Conservation (phyloP, 2,888 invertebrate species). For the Nomada lathburiana region DNA sequence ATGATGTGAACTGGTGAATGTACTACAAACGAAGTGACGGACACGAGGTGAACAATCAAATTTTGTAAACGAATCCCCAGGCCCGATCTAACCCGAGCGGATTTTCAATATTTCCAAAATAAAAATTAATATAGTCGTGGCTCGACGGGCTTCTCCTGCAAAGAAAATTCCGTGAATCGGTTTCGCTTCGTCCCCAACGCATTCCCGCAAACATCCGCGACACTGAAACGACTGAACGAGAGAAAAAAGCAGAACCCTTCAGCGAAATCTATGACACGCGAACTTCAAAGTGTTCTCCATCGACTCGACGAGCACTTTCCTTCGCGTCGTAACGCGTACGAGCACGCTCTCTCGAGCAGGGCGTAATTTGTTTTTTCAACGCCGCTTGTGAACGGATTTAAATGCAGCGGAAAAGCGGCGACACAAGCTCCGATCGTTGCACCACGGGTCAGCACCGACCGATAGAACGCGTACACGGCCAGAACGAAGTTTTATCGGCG, state of each 20-base stretch:
- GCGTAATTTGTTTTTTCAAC: slow-evolving; percentile 33
- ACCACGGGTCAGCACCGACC: slow-evolving; percentile 26
- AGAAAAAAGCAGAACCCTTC: not conserved
- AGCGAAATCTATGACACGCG: not conserved
- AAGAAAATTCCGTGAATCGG: too few species aligned
- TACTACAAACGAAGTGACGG: too few species aligned
- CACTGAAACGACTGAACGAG: not conserved
- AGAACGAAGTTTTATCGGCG: slow-evolving; percentile 48
- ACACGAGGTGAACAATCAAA: too few species aligned
- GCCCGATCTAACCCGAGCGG: too few species aligned
- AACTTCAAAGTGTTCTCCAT: not conserved
- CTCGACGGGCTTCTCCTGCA: too few species aligned
- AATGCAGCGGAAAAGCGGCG: slow-evolving; percentile 30
- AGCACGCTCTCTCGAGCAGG: not conserved
- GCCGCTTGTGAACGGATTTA: not conserved
- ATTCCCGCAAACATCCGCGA: too few species aligned
- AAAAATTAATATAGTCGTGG: too few species aligned
- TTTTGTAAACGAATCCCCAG: too few species aligned
- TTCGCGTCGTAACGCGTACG: slow-evolving; percentile 8
- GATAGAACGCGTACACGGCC: slow-evolving; percentile 18
- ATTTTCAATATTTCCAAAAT: too few species aligned
- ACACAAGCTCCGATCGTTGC: slow-evolving; percentile 5
- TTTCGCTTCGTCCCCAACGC: too few species aligned
- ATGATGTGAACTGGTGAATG: too few species aligned
- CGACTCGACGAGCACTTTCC: slow-evolving; percentile 16